Evolutionary conservation across 2,113 vertebrate genomes (phyloP), one percentile per base, ranked within the genome.

Genomic region (Lepidiolamprologus cunningtoni): DNA sequence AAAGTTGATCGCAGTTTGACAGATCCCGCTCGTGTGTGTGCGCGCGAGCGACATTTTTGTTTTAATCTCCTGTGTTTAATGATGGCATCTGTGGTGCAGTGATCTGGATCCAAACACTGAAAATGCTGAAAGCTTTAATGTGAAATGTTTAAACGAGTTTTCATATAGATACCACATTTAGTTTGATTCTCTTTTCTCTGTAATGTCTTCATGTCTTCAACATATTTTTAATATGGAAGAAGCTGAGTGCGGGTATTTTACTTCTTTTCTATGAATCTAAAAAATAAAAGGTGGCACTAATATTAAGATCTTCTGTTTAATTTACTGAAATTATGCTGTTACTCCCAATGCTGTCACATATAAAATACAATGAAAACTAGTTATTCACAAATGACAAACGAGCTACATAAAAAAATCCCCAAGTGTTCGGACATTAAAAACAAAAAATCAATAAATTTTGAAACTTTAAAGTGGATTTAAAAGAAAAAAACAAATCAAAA

Each of bases 41-140:
- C 0, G 5, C 2, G 0, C 0, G 57, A 33, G 28, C 2, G 3
- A 63, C 58, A 63, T 63, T n/a, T 35, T 66, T 35, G 31, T 66
- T n/a, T n/a, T 35, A 66, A 66, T n/a, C 31, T 63, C 17, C 0
- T n/a, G 31, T 63, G 17, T 63, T 63, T 63, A 63, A 35, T 63
- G 58, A 1, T 63, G 58, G 31, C 31, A 63, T 35, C 58, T 3
- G 31, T 66, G 61, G 61, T 66, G 17, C 17, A 37, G 61, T 35
- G 17, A 66, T 66, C 6, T 66, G 33, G 31, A 66, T 66, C 61
- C 31, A n/a, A 66, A 66, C 17, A 63, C 58, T 63, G 17, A 35
- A 35, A 35, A 63, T 35, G 17, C 55, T 58, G 26, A 31, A 17
- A 58, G 5, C 6, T 3, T 66, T n/a, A 63, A 35, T 35, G 31